Conservation (phyloP, 2,797 vertebrate species). For the Tolypeutes matacus region DNA sequence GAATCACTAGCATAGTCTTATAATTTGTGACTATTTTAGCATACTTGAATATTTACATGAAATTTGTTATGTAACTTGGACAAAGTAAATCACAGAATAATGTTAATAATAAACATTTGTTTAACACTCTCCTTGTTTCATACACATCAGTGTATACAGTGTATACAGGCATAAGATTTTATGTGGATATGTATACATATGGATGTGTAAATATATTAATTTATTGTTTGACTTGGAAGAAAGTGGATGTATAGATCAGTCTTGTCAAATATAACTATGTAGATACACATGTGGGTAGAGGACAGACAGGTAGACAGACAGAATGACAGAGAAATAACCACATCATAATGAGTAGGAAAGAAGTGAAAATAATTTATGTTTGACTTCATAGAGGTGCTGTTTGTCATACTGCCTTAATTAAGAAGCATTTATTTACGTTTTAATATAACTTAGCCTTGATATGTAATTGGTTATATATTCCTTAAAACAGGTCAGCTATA, state of each 20-base stretch:
- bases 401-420: neutral
- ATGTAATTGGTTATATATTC: slow-evolving; percentile 52
- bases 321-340: neutral
- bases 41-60: slow-evolving; percentile 34
- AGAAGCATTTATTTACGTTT: neutral
- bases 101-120: neutral
- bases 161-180: neutral
- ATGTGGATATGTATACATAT: neutral
- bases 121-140: slow-evolving; percentile 11
- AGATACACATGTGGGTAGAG: too few species aligned
- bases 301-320: neutral
- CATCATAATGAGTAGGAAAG: slow-evolving; percentile 44
- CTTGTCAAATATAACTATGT: neutral
- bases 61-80: neutral
- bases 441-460: neutral
- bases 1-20: neutral
- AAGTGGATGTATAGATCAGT: neutral
- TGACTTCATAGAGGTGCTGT: neutral
- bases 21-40: neutral
- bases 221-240: neutral
- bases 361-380: neutral
- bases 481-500: slow-evolving; percentile 94
- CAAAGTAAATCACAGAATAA: neutral
- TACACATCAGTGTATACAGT: neutral
- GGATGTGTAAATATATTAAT: neutral